These are phyloP conservation scores for Lochmaea crataegi DNA, from an alignment of 2,888 invertebrate species.

Conservation along the genomic window DNA sequence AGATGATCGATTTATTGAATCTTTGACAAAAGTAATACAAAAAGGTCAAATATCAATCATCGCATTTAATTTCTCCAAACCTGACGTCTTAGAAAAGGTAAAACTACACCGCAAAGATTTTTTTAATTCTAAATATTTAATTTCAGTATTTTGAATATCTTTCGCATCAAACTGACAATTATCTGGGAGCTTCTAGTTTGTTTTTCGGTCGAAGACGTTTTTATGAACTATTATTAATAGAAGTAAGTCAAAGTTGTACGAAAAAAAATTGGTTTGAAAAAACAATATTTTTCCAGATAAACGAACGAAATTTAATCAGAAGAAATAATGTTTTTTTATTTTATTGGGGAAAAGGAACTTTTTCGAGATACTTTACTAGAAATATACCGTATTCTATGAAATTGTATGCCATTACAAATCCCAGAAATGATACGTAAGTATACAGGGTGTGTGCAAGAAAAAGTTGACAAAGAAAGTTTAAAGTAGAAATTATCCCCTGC, in stretches of 20 bases:
- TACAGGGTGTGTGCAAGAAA: too few species aligned
- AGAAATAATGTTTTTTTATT: slow-evolving; percentile 75
- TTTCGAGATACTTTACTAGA: slow-evolving; percentile 67
- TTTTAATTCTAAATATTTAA: not conserved
- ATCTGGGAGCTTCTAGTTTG: slow-evolving; percentile 67
- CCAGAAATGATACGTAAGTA: slow-evolving; percentile 71
- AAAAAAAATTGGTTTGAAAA: not conserved
- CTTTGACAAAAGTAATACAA: slow-evolving; percentile 52
- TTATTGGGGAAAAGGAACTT: slow-evolving; percentile 72
- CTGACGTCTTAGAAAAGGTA: slow-evolving; percentile 59
- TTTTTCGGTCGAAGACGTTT: slow-evolving; percentile 69
- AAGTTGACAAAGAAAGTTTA: too few species aligned
- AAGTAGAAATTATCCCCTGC: not conserved
- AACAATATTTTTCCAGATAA: slow-evolving; percentile 60
- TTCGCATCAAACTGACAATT: slow-evolving; percentile 66
- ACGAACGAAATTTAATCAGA: slow-evolving; percentile 69
- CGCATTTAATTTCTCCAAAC: slow-evolving; percentile 59
- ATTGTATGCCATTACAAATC: slow-evolving; percentile 75
- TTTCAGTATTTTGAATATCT: slow-evolving; percentile 69
- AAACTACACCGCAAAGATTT: slow-evolving; percentile 11
- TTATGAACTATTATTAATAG: slow-evolving; percentile 69
- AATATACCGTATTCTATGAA: slow-evolving; percentile 70
- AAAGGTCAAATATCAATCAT: slow-evolving; percentile 52
- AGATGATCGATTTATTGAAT: slow-evolving; percentile 56
- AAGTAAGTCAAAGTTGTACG: slow-evolving; percentile 62